phyloP scores from a whole-genome alignment of 2,797 vertebrate genomes.

The Chaenodraco wilsoni region DNA sequence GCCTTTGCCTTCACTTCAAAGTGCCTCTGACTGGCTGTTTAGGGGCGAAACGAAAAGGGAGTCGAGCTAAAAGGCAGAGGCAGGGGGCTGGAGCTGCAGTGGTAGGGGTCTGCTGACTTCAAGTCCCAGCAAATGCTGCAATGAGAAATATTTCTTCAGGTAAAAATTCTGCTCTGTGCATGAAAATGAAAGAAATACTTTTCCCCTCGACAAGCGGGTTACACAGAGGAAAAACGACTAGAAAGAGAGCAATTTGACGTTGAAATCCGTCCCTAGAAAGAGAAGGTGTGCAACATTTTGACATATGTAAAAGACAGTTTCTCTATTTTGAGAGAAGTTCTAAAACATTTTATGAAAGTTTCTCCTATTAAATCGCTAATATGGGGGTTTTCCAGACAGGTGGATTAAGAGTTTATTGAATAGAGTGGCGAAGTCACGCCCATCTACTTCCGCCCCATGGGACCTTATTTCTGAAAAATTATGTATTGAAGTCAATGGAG shows the following conservation, averaged over 20 bases:
- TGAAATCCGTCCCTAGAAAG: conserved; percentile 30
- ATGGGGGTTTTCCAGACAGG: not conserved
- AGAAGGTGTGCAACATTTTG: conserved; percentile 17
- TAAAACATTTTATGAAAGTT: conserved; percentile 21
- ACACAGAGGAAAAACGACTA: conserved; percentile 11
- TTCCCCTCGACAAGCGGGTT: conserved; percentile 25
- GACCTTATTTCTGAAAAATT: too few species aligned
- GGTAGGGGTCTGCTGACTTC: conserved; percentile 10
- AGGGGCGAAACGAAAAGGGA: conserved; percentile 36
- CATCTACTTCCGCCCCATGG: too few species aligned
- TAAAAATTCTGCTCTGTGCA: conserved; percentile 2
- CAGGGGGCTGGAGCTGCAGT: not conserved
- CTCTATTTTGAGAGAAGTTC: conserved; percentile 33
- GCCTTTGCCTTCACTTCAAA: conserved; percentile 74
- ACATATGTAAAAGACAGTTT: conserved; percentile 4
- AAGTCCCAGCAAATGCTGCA: conserved; percentile 11
- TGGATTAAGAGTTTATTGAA: conserved; percentile 4
- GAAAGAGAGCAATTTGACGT: conserved; percentile 38
- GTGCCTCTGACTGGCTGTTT: conserved; percentile 58
- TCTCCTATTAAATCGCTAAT: conserved; percentile 24
- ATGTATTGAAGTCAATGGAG: too few species aligned
- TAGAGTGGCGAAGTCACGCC: too few species aligned
- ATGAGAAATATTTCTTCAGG: conserved; percentile 13
- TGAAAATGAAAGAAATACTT: conserved; percentile 19
- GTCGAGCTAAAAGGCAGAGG: conserved; percentile 4